Percentiles rank a stretch among this genome's conserved stretches.
These are phyloP conservation scores for Rattus norvegicus DNA, from an alignment of 2,113 vertebrate genomes.

Conservation along the genomic window DNA sequence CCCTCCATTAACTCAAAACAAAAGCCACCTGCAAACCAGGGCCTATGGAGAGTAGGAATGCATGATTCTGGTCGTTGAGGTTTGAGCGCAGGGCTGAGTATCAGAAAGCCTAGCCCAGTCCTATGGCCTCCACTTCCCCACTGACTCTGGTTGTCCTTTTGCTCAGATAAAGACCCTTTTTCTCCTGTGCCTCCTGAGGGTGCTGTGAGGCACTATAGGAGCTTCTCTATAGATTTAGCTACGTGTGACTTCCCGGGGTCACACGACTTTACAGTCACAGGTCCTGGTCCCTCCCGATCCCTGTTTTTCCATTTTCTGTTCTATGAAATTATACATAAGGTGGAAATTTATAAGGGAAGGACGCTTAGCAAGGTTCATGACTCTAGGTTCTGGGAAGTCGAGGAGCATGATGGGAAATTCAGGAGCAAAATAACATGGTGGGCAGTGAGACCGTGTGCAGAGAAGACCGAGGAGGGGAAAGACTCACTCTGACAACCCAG, in stretches of 20 bases:
- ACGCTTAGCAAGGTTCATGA: not conserved
- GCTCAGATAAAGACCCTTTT: not conserved
- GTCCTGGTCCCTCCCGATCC: not conserved
- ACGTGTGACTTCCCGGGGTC: not conserved
- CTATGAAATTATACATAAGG: not conserved
- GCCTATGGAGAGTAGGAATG: not conserved
- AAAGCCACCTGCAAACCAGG: conserved; percentile 38
- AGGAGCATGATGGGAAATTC: not conserved
- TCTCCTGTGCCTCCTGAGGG: not conserved
- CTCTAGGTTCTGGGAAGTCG: not conserved
- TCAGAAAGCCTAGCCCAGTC: not conserved
- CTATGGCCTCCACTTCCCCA: not conserved
- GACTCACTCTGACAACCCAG: not conserved
- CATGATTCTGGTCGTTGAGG: not conserved
- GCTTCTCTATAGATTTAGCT: no score
- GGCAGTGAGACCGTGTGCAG: not conserved
- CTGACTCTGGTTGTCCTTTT: not conserved
- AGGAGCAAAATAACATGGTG: not conserved
- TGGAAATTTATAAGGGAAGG: not conserved
- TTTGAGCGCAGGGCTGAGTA: not conserved
- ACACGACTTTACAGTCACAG: not conserved
- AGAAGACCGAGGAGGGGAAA: no score
- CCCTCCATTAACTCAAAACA: conserved; percentile 47
- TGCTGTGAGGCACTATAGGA: not conserved
- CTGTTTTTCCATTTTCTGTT: not conserved